A percentile compares a stretch with the other conserved stretches of the same genome.
These are phyloP conservation scores for Heliopora coerulea DNA, from an alignment of 92 coral and sea anemone genomes.

Conservation along the genomic window DNA sequence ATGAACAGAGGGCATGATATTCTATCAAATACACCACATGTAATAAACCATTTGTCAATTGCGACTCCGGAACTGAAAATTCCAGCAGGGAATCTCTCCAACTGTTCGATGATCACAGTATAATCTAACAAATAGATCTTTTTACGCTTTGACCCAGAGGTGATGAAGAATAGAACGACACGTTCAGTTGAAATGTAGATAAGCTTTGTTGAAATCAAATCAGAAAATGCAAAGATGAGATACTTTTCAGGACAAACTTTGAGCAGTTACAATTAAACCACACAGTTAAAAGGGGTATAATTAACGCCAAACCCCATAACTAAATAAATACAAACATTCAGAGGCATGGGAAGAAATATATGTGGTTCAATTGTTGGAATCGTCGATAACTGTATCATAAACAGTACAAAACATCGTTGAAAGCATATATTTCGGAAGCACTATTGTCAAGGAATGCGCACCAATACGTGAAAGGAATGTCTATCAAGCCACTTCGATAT, in stretches of 20 bases:
- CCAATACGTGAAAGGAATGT: too few relatives aligned
- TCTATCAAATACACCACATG: constrained; percentile 36
- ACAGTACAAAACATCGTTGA: too few relatives aligned
- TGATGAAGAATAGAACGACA: not conserved
- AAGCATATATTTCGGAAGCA: too few relatives aligned
- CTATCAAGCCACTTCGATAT: too few relatives aligned
- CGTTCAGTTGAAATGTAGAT: too few relatives aligned
- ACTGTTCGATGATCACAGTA: not conserved
- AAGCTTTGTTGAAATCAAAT: too few relatives aligned
- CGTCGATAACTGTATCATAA: too few relatives aligned
- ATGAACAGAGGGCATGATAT: not conserved
- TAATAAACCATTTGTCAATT: constrained; percentile 22
- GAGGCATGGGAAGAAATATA: not conserved
- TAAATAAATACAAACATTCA: constrained; percentile 18
- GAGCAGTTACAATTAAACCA: too few relatives aligned
- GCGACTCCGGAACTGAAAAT: constrained; percentile 36
- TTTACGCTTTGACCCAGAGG: not conserved
- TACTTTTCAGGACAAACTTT: too few relatives aligned
- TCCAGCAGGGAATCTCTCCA: constrained; percentile 9
- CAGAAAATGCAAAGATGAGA: too few relatives aligned
- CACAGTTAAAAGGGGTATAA: constrained; percentile 27
- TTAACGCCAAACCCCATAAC: constrained; percentile 37
- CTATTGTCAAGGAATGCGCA: too few relatives aligned
- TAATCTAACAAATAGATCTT: not conserved
- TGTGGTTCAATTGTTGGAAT: too few relatives aligned